These are phyloP conservation scores for Burhinus bistriatus DNA, from an alignment of 2,113 vertebrate genomes.

Conservation along the genomic window DNA sequence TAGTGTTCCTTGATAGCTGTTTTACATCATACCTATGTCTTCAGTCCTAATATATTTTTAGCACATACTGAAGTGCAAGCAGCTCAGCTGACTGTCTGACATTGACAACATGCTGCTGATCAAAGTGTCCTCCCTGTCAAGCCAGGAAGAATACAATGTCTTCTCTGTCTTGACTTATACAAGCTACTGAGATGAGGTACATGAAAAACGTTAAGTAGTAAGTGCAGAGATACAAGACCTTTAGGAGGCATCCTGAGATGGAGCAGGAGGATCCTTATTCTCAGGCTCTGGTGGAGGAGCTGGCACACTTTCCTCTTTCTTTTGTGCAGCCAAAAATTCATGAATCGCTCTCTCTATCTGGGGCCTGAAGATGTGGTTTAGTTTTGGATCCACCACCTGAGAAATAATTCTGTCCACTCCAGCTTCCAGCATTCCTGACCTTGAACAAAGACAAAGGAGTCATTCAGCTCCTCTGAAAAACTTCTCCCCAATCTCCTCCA, in stretches of 20 bases:
- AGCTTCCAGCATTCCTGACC: slow-evolving; percentile 93
- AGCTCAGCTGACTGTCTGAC: slow-evolving; percentile 9
- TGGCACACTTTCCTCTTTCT: slow-evolving; percentile 78
- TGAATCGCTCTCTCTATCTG: slow-evolving; percentile 95
- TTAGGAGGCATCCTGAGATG: slow-evolving; percentile 86
- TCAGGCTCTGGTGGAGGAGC: slow-evolving; percentile 82
- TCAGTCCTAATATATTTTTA: slow-evolving; percentile 30
- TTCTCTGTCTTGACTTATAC: background rate
- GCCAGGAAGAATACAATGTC: background rate
- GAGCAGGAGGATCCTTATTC: slow-evolving; percentile 77
- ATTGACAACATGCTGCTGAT: background rate
- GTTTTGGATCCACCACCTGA: slow-evolving; percentile 91
- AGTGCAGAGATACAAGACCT: slow-evolving; percentile 62
- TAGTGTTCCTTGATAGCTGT: slow-evolving; percentile 44
- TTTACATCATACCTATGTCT: slow-evolving; percentile 21
- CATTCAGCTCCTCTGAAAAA: slow-evolving; percentile 68
- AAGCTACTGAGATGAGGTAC: background rate
- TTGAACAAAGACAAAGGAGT: slow-evolving; percentile 83
- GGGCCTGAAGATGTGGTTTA: slow-evolving; percentile 90
- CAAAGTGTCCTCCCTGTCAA: background rate
- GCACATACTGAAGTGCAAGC: background rate
- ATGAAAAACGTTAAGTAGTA: background rate
- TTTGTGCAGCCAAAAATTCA: slow-evolving; percentile 84
- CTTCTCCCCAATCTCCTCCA: slow-evolving; percentile 37
- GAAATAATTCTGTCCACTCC: slow-evolving; percentile 94